Percentiles rank a stretch among this genome's conserved stretches.
Evolutionary conservation across 2,113 vertebrate species (phyloP).

Genomic region (Porphyrio hochstetteri): DNA sequence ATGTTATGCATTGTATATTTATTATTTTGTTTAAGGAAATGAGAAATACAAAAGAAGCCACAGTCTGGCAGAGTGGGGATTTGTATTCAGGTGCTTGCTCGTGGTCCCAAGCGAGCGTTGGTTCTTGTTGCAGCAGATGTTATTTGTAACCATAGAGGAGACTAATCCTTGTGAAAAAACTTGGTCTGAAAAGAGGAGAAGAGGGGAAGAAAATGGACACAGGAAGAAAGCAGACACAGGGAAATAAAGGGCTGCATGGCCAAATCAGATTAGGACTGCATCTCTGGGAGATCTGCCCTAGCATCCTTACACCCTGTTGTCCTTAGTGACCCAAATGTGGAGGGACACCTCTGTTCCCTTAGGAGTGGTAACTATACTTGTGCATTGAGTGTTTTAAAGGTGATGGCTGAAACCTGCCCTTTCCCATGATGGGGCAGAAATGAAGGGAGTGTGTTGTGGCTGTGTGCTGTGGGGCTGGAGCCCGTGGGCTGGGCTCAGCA

Average conservation of each 20-base stretch:
- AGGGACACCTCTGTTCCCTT: fast-evolving
- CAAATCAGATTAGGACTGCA: not conserved
- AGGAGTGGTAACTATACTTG: fast-evolving
- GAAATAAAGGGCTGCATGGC: not conserved
- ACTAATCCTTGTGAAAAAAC: not conserved
- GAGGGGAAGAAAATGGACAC: not conserved
- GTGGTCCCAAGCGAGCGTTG: not conserved
- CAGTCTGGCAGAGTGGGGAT: not conserved
- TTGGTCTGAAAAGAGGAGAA: not conserved
- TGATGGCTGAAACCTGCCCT: not conserved
- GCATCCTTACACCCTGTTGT: not conserved
- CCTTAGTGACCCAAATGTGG: not conserved
- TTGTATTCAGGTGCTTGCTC: not conserved
- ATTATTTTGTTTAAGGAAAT: not conserved
- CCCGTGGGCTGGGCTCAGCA: not conserved
- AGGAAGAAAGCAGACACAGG: not conserved
- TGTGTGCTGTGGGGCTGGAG: not conserved
- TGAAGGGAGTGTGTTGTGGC: fast-evolving
- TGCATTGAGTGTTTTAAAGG: not conserved
- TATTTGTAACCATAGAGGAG: not conserved
- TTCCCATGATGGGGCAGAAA: not conserved
- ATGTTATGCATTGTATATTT: not conserved
- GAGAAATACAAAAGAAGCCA: not conserved
- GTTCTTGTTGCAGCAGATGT: not conserved
- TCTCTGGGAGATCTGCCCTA: not conserved